A percentile compares a stretch with the other conserved stretches of the same genome.
Conservation (phyloP, 1,140 invertebrate species). For the Brachionus angularis region DNA sequence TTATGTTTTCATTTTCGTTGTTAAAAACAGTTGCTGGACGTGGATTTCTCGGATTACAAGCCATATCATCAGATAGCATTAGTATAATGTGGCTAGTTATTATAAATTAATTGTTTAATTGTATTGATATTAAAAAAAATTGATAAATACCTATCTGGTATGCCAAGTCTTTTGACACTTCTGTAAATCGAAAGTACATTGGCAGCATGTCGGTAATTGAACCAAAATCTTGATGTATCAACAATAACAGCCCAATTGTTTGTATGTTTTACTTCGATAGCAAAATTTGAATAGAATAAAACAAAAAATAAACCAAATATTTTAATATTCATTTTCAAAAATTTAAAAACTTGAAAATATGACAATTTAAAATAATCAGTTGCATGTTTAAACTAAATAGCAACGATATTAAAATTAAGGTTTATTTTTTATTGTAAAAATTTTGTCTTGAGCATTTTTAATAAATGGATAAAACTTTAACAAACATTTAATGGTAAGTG, state of each 20-base stretch:
- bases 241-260: constrained; percentile 99
- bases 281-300: not conserved
- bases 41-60: constrained; percentile 95
- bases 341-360: too few species aligned
- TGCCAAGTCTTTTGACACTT: constrained; percentile 92
- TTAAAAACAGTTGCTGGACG: constrained; percentile 92
- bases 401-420: too few species aligned
- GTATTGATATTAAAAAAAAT: not conserved
- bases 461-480: too few species aligned
- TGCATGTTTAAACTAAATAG: too few species aligned
- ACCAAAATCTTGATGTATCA: constrained; percentile 97
- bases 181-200: constrained; percentile 97
- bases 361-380: too few species aligned
- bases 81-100: constrained; percentile 71
- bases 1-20: constrained; percentile 93
- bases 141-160: constrained; percentile 72
- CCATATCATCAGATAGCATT: constrained; percentile 99
- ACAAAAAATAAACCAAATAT: not conserved
- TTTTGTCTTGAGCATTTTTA: too few species aligned
- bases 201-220: constrained; percentile 97
- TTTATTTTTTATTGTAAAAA: too few species aligned
- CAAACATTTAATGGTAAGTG: too few species aligned
- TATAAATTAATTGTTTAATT: not conserved
- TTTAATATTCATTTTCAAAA: not conserved
- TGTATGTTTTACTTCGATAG: constrained; percentile 58